phyloP scores from a whole-genome alignment of 2,797 vertebrate species.

The Triplophysa bombifrons region DNA sequence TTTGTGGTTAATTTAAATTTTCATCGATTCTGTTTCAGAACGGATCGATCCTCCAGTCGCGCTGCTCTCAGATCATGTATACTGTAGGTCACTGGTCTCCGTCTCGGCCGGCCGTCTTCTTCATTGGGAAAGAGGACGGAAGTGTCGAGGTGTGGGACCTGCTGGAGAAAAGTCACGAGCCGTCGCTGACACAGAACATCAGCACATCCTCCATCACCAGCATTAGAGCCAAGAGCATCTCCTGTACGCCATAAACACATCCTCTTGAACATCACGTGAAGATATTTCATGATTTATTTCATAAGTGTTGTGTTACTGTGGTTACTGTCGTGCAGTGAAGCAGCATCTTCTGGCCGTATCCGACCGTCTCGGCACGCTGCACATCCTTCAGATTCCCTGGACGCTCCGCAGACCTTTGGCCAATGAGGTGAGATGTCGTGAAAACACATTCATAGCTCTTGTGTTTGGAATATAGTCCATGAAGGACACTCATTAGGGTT shows the following conservation, averaged over 20 bases:
- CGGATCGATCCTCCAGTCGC: constrained; percentile 80
- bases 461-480: no score
- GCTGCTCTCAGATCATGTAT: constrained; percentile 71
- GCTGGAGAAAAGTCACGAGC: constrained; percentile 81
- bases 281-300: no score
- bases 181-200: constrained; percentile 78
- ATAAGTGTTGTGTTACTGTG: not conserved
- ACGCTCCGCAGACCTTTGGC: constrained; percentile 70
- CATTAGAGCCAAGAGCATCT: constrained; percentile 80
- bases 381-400: constrained; percentile 86
- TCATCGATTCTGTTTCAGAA: constrained; percentile 64
- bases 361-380: constrained; percentile 83
- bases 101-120: constrained; percentile 87
- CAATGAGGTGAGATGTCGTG: constrained; percentile 80
- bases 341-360: constrained; percentile 88
- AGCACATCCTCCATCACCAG: constrained; percentile 76
- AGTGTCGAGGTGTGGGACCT: constrained; percentile 91
- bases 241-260: constrained; percentile 68
- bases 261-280: not conserved
- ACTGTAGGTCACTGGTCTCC: constrained; percentile 88
- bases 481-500: not conserved
- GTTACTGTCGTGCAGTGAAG: constrained; percentile 71
- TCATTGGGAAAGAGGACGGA: constrained; percentile 86
- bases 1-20: not conserved
- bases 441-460: not conserved